Evolutionary conservation across 1,140 invertebrate genomes (phyloP).

Genomic region (Bombyx mori): ASM3026992v2 NC_085109.1:7991501-7992000

Average conservation of each 20-base stretch:
- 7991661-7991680: slow-evolving; percentile 60
- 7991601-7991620: slow-evolving; percentile 1
- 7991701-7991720: no score
- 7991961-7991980: slow-evolving; percentile 72
- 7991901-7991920: slow-evolving; percentile 44
- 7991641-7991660: slow-evolving; percentile 14
- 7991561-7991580: no score
- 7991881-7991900: slow-evolving; percentile 40
- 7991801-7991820: slow-evolving; percentile 43
- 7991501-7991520: no score
- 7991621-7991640: slow-evolving; percentile 23
- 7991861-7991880: slow-evolving; percentile 56
- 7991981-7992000: slow-evolving; percentile 65
- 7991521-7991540: no score
- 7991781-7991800: slow-evolving; percentile 64
- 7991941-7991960: slow-evolving; percentile 62
- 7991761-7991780: slow-evolving; percentile 61
- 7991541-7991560: no score
- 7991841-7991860: slow-evolving; percentile 37
- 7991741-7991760: slow-evolving; percentile 36
- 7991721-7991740: slow-evolving; percentile 15
- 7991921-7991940: slow-evolving; percentile 44
- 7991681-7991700: slow-evolving; percentile 42
- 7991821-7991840: slow-evolving; percentile 29
- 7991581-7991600: no score